These are phyloP conservation scores for Caenorhabditis brenneri DNA, from an alignment of 1,140 invertebrate genomes.

Conservation along the genomic window DNA sequence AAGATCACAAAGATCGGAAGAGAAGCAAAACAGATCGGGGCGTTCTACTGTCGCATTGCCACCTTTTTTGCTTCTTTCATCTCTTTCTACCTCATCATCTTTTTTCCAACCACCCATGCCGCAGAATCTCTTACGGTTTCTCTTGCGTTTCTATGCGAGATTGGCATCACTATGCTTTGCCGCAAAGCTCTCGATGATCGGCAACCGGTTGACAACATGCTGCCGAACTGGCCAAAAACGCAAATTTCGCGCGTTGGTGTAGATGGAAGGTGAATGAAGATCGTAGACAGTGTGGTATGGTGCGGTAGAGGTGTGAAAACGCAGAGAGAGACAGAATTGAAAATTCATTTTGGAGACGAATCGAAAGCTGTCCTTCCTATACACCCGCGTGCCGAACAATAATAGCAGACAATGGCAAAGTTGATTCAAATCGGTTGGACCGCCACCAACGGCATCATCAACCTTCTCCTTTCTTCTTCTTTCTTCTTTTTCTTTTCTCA, in stretches of 20 bases:
- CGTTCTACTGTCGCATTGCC: not conserved
- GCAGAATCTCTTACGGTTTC: slow-evolving; percentile 1
- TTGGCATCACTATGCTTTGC: slow-evolving; percentile 23
- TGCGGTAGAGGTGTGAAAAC: not conserved
- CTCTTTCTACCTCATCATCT: not conserved
- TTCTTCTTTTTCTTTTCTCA: not conserved
- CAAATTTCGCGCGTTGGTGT: slow-evolving; percentile 15
- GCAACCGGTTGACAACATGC: slow-evolving; percentile 33
- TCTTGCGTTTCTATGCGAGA: not conserved
- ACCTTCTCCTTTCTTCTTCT: not conserved
- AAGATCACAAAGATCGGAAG: slow-evolving; percentile 6
- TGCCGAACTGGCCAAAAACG: slow-evolving; percentile 22
- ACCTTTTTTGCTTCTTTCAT: not conserved
- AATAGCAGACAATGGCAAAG: slow-evolving; percentile 34
- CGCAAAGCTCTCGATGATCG: slow-evolving; percentile 42
- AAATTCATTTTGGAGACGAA: slow-evolving; percentile 41
- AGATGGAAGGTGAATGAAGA: slow-evolving; percentile 4
- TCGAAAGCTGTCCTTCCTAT: slow-evolving; percentile 23
- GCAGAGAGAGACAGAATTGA: not conserved
- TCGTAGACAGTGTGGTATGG: not conserved
- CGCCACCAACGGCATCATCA: not conserved
- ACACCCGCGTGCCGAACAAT: slow-evolving; percentile 9
- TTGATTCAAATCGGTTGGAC: slow-evolving; percentile 9
- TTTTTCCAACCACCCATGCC: slow-evolving; percentile 27
- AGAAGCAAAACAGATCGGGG: not conserved